Base-by-base conservation (phyloP, 2,888 invertebrate genomes). In the Onthophagus sagittarius region DNA sequence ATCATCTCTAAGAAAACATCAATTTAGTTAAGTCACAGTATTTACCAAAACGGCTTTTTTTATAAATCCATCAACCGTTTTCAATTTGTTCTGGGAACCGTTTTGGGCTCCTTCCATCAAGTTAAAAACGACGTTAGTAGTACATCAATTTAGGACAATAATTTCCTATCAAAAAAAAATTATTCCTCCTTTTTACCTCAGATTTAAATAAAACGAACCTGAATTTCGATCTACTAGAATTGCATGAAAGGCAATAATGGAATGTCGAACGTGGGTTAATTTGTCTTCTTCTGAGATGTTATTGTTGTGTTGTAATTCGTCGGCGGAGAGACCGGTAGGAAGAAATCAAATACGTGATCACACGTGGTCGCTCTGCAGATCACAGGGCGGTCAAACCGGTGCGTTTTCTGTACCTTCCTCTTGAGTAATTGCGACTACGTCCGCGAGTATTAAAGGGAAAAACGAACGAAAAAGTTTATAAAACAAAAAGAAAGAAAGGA, bases 291-390 rank as follows among this genome's bases (percentile, higher is more conserved):
- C 39, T 1, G 39, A 23, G 23, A 23, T 23, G 23, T 23, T 23
- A 23, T 23, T 23, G 23, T 23, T 53, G 9, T 7, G 5, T 11
- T 53, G 39, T 11, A 53, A 53, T 53, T 53, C 39, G 39, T 53
- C 11, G 23, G 23, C 64, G 64, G 64, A 64, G 67, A 31, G 67
- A 23, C 23, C 67, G 23, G 67, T 15, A 23, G 67, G 67, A 23
- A 67, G 67, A 67, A 67, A 67, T 32, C 72, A 67, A 71, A 80
- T 82, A 82, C 82, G 82, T 82, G 82, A 81, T 82, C 81, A 82
- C 81, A 81, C 81, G 81, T 82, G 81, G 77, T 81, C 79, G 80
- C 80, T 79, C 78, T 81, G 82, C 80, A 81, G 81, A 82, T 82
- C 82, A 82, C 80, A 82, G 80, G 80, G 82, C 82, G 82, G 82